phyloP scores from a whole-genome alignment of 2,888 invertebrate species.

The Oscheius sp. region DNA sequence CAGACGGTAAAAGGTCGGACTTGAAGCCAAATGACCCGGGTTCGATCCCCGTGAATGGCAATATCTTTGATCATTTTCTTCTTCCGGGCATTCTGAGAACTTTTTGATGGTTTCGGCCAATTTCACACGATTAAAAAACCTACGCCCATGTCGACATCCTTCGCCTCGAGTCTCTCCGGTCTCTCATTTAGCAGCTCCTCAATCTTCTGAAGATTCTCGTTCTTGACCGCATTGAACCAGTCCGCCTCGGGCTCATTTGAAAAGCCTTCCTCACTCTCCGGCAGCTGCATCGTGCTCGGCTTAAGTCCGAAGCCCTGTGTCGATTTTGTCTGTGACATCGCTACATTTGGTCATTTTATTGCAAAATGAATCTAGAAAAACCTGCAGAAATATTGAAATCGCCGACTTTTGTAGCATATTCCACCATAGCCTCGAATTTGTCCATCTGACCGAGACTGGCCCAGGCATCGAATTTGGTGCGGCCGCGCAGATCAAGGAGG shows the following conservation, averaged over 20 bases:
- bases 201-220: slow-evolving; percentile 39
- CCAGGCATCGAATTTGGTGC: slow-evolving; percentile 35
- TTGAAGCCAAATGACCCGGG: no score
- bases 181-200: slow-evolving; percentile 25
- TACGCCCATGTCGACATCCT: slow-evolving; percentile 48
- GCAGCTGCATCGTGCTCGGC: slow-evolving; percentile 23
- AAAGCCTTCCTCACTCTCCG: neutral
- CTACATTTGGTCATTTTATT: no score
- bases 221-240: slow-evolving; percentile 49
- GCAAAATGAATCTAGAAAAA: neutral
- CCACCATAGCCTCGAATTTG: slow-evolving; percentile 28
- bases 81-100: neutral
- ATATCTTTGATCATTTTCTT: neutral
- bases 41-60: no score
- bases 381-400: neutral
- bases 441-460: slow-evolving; percentile 12
- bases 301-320: slow-evolving; percentile 29
- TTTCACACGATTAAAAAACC: neutral
- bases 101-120: neutral
- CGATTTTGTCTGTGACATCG: neutral
- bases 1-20: no score
- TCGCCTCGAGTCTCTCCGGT: slow-evolving; percentile 37
- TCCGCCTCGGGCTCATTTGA: neutral
- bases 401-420: slow-evolving; percentile 12
- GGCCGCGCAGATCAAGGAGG: slow-evolving; percentile 11